These are phyloP conservation scores for human (Homo sapiens) DNA, from an alignment of 2,113 vertebrate species.

Conservation along the genomic window DNA sequence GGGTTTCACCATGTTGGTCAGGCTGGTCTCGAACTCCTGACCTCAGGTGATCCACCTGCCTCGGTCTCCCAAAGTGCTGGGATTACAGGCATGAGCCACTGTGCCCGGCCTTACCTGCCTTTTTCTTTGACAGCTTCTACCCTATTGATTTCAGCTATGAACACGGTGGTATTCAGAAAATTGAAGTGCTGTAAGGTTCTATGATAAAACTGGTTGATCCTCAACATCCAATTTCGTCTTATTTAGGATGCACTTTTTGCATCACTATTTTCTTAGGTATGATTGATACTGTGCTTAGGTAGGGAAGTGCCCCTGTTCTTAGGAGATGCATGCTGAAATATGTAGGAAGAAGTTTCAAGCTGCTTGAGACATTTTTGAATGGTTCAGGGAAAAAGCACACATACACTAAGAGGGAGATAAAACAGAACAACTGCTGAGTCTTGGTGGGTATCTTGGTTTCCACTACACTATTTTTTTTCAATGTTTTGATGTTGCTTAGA, in stretches of 20 bases:
- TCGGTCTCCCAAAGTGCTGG: no score
- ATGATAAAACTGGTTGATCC: no score
- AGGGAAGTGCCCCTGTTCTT: no score
- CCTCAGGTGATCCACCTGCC: no score
- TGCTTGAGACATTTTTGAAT: background rate
- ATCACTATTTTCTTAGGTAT: background rate
- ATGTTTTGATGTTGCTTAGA: background rate
- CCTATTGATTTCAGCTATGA: no score
- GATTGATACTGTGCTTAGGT: accelerated
- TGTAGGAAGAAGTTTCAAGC: background rate
- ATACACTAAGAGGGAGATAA: no score
- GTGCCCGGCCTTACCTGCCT: no score
- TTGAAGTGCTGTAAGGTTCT: background rate
- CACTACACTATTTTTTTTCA: no score
- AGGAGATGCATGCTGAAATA: no score
- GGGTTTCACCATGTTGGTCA: no score
- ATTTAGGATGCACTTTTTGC: background rate
- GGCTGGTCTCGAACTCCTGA: no score
- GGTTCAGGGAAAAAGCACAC: background rate
- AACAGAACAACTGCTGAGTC: background rate
- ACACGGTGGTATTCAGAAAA: background rate
- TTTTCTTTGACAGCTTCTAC: background rate
- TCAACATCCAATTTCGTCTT: background rate
- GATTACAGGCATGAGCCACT: no score
- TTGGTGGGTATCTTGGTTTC: background rate